These are phyloP conservation scores for Cygnus olor DNA, from an alignment of 2,797 vertebrate genomes.

Conservation along the genomic window DNA sequence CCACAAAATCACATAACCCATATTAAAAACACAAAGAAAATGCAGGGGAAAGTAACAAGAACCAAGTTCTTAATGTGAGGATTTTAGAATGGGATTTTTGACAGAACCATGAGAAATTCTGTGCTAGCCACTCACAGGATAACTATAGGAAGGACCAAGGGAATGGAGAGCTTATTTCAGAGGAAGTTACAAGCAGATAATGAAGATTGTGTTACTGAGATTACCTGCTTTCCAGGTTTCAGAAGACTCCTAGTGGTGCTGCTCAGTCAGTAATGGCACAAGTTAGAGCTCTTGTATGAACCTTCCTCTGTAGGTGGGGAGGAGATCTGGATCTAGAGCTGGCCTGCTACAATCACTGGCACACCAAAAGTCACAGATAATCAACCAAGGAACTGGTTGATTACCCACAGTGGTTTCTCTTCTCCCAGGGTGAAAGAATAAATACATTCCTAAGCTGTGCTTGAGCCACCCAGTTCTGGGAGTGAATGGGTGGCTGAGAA, in stretches of 20 bases:
- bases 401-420: background rate
- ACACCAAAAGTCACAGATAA: background rate
- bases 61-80: background rate
- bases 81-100: background rate
- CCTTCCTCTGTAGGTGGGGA: background rate
- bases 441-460: background rate
- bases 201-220: background rate
- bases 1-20: background rate
- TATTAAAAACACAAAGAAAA: background rate
- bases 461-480: background rate
- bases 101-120: background rate
- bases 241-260: background rate
- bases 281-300: background rate
- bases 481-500: background rate
- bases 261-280: background rate
- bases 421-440: background rate
- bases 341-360: background rate
- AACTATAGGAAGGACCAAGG: background rate
- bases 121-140: background rate
- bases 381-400: background rate
- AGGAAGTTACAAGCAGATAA: background rate
- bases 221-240: constrained; percentile 32
- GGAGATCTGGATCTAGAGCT: background rate
- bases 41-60: background rate
- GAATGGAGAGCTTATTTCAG: background rate